Base-by-base conservation (phyloP, 2,113 vertebrate genomes). In the Dipodomys spectabilis region DNA sequence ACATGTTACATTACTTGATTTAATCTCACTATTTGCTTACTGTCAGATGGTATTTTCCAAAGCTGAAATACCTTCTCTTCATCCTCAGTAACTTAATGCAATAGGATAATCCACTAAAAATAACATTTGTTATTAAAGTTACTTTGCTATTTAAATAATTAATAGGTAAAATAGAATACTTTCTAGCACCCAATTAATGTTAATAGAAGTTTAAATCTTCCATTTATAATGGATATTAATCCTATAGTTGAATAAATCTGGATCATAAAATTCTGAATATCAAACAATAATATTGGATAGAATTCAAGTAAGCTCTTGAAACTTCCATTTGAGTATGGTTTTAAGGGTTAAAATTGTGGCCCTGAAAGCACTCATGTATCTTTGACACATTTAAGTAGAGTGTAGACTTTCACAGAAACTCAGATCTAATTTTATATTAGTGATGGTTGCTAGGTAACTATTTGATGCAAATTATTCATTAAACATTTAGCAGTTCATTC, bases 391-490 rank as follows among this genome's bases (percentile, higher is more conserved):
- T 94, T 97, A 79, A 57, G 69, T 86, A 88, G 44, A 89, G 30
- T 80, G 32, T 93, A 89, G 89, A 80, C 75, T 94, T 95, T 90
- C 81, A 86, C 5, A 95, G 86, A 91, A 78, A 94, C 65, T 95
- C 62, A 69, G 32, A 81, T 89, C 86, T 95, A 94, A 92, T 93
- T 94, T 96, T 92, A 49, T 86, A 71, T 78, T 96, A 97, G 92
- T 88, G 92, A 90, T 94, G 91, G 97, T 91, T 96, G 95, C 96
- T 98, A 96, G 0, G 1, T 97, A 97, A 96, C 92, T 80, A 73
- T 94, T 90, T 84, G 77, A 95, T 95, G 86, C 35, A 95, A 95
- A 94, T 95, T 97, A 87, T 96, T 94, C 93, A 84, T 92, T 94
- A 92, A 95, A 87, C n/a, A 95, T 89, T 92, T 91, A 93, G 67